phyloP scores from a whole-genome alignment of 2,113 vertebrate species.

The Mionectes macconnelli region DNA sequence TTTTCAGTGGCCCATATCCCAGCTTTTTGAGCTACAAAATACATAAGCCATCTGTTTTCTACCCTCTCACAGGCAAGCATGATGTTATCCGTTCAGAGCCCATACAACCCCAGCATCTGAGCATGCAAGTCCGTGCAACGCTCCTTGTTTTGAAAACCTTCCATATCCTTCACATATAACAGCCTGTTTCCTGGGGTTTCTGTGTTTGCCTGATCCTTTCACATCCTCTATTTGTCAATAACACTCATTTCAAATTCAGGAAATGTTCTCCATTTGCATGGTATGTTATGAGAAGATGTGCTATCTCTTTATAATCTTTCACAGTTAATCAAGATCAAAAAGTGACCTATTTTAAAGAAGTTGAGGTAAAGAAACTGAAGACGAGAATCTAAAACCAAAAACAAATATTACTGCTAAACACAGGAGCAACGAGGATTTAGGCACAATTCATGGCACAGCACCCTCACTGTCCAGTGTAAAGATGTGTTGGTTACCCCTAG shows the following conservation, averaged over 20 bases:
- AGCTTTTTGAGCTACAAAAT: neutral
- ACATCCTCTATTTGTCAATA: neutral
- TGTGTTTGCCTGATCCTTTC: neutral
- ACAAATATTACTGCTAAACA: neutral
- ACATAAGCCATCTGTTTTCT: neutral
- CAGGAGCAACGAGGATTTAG: neutral
- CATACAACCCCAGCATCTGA: neutral
- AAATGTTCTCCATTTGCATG: neutral
- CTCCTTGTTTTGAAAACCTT: neutral
- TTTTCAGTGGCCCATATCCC: neutral
- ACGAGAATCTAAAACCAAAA: neutral
- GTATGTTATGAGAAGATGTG: neutral
- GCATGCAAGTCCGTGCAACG: neutral
- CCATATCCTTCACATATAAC: neutral
- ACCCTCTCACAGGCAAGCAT: neutral
- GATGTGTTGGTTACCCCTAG: neutral
- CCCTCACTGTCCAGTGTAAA: neutral
- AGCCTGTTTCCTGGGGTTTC: neutral
- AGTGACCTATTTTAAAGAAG: constrained; percentile 8
- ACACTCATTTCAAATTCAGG: neutral
- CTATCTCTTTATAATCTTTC: neutral
- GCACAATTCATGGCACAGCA: neutral
- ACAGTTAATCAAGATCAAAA: neutral
- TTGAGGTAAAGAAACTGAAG: neutral
- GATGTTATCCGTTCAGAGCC: neutral